These are phyloP conservation scores for Noctilio leporinus DNA, from an alignment of 2,113 vertebrate genomes.

Conservation along the genomic window DNA sequence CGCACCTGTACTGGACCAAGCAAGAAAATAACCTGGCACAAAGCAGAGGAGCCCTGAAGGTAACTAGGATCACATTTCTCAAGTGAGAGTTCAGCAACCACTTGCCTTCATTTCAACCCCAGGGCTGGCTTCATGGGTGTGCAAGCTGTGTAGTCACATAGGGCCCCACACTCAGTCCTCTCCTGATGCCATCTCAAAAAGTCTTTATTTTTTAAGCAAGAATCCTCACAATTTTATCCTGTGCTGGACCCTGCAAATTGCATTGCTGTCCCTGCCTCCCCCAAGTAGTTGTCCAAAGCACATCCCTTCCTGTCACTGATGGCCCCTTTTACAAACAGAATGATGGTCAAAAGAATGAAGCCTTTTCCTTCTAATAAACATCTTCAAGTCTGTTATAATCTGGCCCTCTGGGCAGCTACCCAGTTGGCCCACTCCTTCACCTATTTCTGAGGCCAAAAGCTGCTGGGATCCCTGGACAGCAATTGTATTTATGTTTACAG, in stretches of 20 bases:
- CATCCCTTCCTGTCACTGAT: neutral
- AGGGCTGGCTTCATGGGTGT: neutral
- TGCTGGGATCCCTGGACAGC: neutral
- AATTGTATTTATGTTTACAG: neutral
- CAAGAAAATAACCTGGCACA: neutral
- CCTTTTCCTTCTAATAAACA: neutral
- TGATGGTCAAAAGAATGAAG: neutral
- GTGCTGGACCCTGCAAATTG: neutral
- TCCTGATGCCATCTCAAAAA: neutral
- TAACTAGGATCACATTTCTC: neutral
- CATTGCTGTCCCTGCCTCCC: neutral
- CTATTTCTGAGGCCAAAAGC: conserved; percentile 39
- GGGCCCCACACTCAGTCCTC: neutral
- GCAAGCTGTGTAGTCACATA: rapidly evolving
- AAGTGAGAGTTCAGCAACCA: neutral
- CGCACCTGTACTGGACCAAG: no score
- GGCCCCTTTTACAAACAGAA: neutral
- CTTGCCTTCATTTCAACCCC: neutral
- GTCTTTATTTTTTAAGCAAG: neutral
- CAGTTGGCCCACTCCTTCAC: conserved; percentile 34
- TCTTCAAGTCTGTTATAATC: neutral
- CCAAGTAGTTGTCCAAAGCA: neutral
- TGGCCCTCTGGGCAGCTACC: neutral
- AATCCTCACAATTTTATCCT: neutral
- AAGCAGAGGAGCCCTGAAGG: no score